These are phyloP conservation scores for Glyptemys insculpta DNA, from an alignment of 2,797 vertebrate genomes.

Conservation along the genomic window DNA sequence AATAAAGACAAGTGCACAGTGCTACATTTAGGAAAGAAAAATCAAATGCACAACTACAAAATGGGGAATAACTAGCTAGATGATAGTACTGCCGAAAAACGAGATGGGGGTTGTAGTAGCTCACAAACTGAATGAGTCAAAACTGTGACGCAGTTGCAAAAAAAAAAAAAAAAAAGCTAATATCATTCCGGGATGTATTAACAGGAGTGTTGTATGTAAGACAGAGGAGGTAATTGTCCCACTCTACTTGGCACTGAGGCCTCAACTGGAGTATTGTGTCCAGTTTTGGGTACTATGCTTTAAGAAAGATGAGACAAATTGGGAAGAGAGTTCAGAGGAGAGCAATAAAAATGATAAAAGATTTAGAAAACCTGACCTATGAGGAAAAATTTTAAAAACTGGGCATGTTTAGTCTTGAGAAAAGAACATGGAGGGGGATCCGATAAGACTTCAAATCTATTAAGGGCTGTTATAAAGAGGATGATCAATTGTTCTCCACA, in stretches of 20 bases:
- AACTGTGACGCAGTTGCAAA: neutral
- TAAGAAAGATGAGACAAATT: neutral
- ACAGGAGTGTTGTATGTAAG: neutral
- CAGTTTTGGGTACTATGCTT: neutral
- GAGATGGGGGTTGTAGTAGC: too few species aligned
- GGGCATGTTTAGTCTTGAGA: neutral
- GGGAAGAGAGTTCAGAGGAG: neutral
- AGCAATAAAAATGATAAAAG: neutral
- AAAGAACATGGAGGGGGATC: neutral
- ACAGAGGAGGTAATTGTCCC: neutral
- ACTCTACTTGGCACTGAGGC: neutral
- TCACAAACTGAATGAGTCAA: neutral
- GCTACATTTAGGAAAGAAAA: neutral
- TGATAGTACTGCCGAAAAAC: neutral
- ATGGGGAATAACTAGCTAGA: neutral
- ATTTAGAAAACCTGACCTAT: neutral
- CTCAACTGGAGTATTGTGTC: neutral
- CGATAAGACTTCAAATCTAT: neutral
- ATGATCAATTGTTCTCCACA: neutral
- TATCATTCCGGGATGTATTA: neutral
- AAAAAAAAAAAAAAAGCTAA: neutral
- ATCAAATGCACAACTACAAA: neutral
- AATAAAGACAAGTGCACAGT: neutral
- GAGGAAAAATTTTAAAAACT: neutral
- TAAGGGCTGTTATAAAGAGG: neutral